phyloP scores from a whole-genome alignment of 2,888 invertebrate genomes.

The Litoditis marina region DNA sequence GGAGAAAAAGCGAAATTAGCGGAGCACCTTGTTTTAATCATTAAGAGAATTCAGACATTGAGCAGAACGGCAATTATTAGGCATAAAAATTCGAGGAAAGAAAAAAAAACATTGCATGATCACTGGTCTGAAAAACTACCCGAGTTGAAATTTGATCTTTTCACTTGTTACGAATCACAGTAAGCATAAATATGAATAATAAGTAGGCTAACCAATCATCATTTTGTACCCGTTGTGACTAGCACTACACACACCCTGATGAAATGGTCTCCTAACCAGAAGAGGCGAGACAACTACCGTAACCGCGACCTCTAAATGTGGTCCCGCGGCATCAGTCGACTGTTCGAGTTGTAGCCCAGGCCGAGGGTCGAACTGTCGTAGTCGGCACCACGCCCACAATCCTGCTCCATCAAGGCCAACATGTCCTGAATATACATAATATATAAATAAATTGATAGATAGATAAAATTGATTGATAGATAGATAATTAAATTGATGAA shows the following conservation, averaged over 20 bases:
- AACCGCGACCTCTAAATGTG: slow-evolving; percentile 18
- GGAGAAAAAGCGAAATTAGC: no score
- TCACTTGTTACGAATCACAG: slow-evolving; percentile 2
- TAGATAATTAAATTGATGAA: no score
- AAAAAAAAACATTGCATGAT: no score
- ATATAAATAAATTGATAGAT: no score
- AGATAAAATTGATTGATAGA: no score
- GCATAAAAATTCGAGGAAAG: background rate
- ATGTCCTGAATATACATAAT: slow-evolving; percentile 46
- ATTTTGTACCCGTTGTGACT: slow-evolving; percentile 6
- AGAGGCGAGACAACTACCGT: background rate
- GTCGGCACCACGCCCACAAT: slow-evolving; percentile 33
- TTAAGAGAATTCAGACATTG: no score
- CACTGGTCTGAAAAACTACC: background rate
- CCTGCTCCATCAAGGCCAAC: slow-evolving; percentile 43
- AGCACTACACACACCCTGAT: background rate
- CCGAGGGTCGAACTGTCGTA: slow-evolving; percentile 49
- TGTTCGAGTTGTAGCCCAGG: slow-evolving; percentile 44
- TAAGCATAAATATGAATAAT: background rate
- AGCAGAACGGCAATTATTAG: slow-evolving; percentile 2
- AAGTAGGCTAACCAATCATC: no score
- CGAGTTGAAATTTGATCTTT: no score
- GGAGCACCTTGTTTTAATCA: no score
- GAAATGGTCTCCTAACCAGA: background rate
- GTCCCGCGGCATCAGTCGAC: slow-evolving; percentile 40